phyloP scores from a whole-genome alignment of 2,797 vertebrate species.

The Periophthalmus magnuspinnatus region DNA sequence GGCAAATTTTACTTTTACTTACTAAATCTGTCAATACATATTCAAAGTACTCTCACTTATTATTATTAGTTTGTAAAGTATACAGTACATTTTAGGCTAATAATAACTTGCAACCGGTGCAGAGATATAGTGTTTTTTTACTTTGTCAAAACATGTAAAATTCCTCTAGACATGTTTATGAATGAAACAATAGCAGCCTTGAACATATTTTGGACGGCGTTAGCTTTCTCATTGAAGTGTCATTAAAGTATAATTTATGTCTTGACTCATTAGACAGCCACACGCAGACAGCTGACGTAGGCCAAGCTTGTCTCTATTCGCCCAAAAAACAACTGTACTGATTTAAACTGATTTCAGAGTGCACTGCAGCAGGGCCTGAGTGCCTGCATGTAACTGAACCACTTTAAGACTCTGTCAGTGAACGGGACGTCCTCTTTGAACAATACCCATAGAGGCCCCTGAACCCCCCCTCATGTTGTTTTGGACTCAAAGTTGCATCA shows the following conservation, averaged over 20 bases:
- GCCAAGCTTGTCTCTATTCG: conserved; percentile 40
- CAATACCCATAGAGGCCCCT: conserved; percentile 48
- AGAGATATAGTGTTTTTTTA: not conserved
- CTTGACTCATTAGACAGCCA: conserved; percentile 49
- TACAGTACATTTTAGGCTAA: not conserved
- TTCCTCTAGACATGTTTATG: conserved; percentile 3
- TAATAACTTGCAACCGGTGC: not conserved
- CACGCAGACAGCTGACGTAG: conserved; percentile 33
- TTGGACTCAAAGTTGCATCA: conserved; percentile 65
- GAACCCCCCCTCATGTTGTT: conserved; percentile 58
- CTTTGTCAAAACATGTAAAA: conserved; percentile 11
- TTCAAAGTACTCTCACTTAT: not conserved
- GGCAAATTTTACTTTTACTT: not conserved
- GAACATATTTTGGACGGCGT: not conserved
- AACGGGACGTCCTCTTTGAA: conserved; percentile 27
- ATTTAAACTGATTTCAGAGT: conserved; percentile 1
- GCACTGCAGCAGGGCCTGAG: conserved; percentile 11
- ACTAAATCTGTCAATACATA: not conserved
- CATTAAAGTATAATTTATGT: conserved; percentile 54
- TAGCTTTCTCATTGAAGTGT: conserved; percentile 39
- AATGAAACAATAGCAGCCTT: conserved; percentile 7
- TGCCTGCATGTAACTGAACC: conserved; percentile 10
- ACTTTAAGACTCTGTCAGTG: conserved; percentile 63
- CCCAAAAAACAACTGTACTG: conserved; percentile 13
- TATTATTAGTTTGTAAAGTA: not conserved